A percentile compares a stretch with the other conserved stretches of the same genome.
phyloP scores from a whole-genome alignment of 1,140 invertebrate species.

The Rhagoletis pomonella region DNA sequence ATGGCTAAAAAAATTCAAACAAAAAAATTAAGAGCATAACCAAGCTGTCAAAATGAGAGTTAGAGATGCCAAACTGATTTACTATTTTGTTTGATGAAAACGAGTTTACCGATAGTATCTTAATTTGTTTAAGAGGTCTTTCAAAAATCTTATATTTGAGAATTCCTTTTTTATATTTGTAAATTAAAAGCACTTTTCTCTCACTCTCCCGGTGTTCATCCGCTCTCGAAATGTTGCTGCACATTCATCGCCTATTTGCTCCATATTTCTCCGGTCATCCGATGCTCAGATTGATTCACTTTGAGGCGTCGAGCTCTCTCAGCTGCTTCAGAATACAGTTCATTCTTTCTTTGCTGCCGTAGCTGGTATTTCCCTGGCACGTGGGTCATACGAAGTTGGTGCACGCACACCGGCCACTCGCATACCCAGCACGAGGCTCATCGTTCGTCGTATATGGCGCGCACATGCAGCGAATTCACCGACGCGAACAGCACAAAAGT shows the following conservation, averaged over 20 bases:
- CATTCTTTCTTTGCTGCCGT: not conserved
- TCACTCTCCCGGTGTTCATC: too few species aligned
- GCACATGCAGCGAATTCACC: not conserved
- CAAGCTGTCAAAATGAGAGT: too few species aligned
- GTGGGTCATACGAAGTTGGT: not conserved
- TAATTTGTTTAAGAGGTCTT: too few species aligned
- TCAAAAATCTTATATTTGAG: too few species aligned
- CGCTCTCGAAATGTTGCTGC: too few species aligned
- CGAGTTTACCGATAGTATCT: too few species aligned
- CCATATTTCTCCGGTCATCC: not conserved
- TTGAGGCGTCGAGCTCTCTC: not conserved
- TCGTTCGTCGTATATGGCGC: not conserved
- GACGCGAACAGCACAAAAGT: not conserved
- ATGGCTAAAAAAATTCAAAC: not conserved
- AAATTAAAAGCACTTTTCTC: too few species aligned
- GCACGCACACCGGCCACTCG: not conserved
- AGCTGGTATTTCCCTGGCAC: not conserved
- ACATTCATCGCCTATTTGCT: not conserved
- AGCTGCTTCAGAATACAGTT: not conserved
- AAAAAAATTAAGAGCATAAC: too few species aligned
- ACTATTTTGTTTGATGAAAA: too few species aligned
- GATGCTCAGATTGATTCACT: not conserved
- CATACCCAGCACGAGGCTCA: not conserved
- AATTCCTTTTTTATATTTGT: too few species aligned
- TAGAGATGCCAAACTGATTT: too few species aligned